Conservation (phyloP, 64 coral and sea anemone genomes). For the Hydrozoanthus tunicans region DNA sequence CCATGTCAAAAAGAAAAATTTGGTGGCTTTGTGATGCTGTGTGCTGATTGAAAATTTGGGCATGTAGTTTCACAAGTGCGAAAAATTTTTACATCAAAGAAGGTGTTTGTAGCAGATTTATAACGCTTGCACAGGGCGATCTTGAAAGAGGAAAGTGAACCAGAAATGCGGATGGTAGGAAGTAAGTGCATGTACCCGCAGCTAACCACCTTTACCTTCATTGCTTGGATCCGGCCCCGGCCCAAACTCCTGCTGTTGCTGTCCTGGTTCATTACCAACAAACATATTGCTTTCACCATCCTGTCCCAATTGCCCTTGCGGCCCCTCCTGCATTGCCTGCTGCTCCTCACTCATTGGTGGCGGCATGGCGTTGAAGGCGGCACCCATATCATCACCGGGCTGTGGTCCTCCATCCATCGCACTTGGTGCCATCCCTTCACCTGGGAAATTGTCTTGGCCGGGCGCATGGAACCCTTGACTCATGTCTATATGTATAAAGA, state of each 20-base stretch:
- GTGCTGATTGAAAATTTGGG: too few species aligned
- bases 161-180: neutral
- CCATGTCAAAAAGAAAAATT: too few species aligned
- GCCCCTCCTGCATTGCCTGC: constrained; percentile 48
- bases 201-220: neutral
- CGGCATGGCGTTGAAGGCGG: constrained; percentile 3
- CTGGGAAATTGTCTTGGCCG: constrained; percentile 11
- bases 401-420: neutral
- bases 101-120: neutral
- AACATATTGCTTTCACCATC: constrained; percentile 36
- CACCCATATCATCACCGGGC: neutral
- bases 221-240: neutral
- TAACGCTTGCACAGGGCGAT: neutral
- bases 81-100: too few species aligned
- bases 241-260: constrained; percentile 43
- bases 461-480: constrained; percentile 27
- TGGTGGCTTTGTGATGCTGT: too few species aligned
- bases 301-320: constrained; percentile 27
- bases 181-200: too few species aligned
- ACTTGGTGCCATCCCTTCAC: constrained; percentile 1
- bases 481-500: neutral
- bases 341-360: constrained; percentile 38
- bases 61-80: too few species aligned
- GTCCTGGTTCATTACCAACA: neutral
- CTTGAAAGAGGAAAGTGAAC: neutral